Percentiles rank a stretch among this genome's conserved stretches.
These are phyloP conservation scores for Hemiprocne comata DNA, from an alignment of 2,113 vertebrate species.

Conservation along the genomic window DNA sequence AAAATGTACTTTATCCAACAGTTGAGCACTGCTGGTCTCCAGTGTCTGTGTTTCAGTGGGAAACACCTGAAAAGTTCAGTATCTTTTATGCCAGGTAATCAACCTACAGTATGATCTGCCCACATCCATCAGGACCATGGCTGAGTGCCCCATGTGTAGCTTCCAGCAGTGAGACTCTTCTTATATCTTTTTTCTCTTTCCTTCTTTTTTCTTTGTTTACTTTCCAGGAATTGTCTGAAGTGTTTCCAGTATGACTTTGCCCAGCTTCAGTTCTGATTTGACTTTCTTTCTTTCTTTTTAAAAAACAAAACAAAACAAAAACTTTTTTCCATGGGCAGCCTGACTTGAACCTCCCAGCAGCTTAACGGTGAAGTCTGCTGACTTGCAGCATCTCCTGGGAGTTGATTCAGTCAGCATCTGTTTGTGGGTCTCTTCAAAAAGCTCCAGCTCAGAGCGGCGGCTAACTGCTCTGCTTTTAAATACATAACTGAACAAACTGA, in stretches of 20 bases:
- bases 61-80: background rate
- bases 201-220: constrained; percentile 11
- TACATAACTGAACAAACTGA: background rate
- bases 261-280: background rate
- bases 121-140: background rate
- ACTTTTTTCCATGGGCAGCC: background rate
- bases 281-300: background rate
- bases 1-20: background rate
- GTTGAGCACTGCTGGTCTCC: background rate
- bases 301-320: too few relatives aligned
- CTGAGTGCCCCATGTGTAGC: background rate
- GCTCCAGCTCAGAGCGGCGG: background rate
- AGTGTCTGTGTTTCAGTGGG: background rate
- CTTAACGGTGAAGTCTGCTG: background rate
- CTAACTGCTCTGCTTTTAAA: background rate
- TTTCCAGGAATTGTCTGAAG: constrained; percentile 32
- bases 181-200: background rate
- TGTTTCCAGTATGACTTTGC: background rate
- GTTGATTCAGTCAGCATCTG: background rate
- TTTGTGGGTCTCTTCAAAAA: background rate
- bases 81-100: background rate
- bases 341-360: background rate
- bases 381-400: background rate
- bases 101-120: background rate
- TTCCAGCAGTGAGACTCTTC: background rate